Percentiles rank a stretch among this genome's conserved stretches.
These are phyloP conservation scores for Prochilodus magdalenae DNA, from an alignment of 2,113 vertebrate species.

Conservation along the genomic window DNA sequence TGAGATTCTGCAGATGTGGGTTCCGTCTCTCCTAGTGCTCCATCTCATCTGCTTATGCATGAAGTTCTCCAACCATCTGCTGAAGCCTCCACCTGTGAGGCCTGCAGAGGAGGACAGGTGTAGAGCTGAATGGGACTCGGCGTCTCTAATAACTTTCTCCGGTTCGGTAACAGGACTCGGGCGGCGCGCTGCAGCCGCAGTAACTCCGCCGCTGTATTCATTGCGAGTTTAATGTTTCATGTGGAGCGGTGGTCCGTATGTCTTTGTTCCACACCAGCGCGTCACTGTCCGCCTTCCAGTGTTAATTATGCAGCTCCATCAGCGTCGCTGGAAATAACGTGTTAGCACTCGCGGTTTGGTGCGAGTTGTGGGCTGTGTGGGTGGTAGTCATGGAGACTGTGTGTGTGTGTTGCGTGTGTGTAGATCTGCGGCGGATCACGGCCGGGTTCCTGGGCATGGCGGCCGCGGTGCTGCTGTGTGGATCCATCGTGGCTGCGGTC, in stretches of 20 bases:
- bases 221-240: slow-evolving; percentile 1
- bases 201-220: not conserved
- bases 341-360: slow-evolving; percentile 26
- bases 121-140: no score
- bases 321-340: slow-evolving; percentile 43
- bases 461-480: slow-evolving; percentile 82
- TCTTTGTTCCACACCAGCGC: slow-evolving; percentile 18
- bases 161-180: no score
- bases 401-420: slow-evolving; percentile 32
- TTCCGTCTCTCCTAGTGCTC: no score
- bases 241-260: slow-evolving; percentile 17
- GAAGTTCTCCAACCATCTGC: no score
- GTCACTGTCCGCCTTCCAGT: slow-evolving; percentile 11
- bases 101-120: no score
- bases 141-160: no score
- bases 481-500: slow-evolving; percentile 79
- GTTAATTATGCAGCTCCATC: slow-evolving; percentile 47
- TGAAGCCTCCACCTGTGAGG: no score
- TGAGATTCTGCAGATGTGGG: no score
- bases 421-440: slow-evolving; percentile 83
- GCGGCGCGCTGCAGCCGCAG: not conserved
- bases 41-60: no score
- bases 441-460: slow-evolving; percentile 86
- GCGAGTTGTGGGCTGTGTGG: slow-evolving; percentile 45
- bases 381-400: slow-evolving; percentile 62